Conservation (phyloP, 1,140 invertebrate genomes). For the Drosophila oshimai region DNA sequence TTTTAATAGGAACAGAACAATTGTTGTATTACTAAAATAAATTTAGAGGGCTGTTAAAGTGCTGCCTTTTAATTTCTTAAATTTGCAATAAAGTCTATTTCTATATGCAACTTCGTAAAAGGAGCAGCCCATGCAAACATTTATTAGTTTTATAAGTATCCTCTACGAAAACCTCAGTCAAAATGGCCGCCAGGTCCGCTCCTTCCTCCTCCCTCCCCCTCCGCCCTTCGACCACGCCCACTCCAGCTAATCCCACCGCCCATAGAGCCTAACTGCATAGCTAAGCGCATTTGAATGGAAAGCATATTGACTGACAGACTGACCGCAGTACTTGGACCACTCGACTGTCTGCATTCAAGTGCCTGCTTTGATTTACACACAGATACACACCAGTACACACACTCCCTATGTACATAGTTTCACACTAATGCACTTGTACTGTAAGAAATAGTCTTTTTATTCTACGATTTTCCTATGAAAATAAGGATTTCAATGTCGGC, state of each 20-base stretch:
- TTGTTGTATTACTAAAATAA: too few relatives aligned
- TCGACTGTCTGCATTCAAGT: constrained; percentile 73
- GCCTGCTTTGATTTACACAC: constrained; percentile 54
- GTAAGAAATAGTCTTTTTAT: too few relatives aligned
- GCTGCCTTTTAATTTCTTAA: neutral
- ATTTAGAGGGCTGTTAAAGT: too few relatives aligned
- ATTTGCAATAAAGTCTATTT: neutral
- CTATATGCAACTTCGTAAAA: neutral
- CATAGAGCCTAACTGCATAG: constrained; percentile 47
- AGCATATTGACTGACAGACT: constrained; percentile 49
- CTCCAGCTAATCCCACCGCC: constrained; percentile 7
- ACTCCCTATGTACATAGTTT: neutral
- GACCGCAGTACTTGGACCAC: constrained; percentile 63
- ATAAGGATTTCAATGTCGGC: too few relatives aligned
- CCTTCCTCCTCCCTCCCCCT: too few relatives aligned
- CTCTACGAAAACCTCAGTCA: constrained; percentile 32
- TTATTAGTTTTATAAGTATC: constrained; percentile 34
- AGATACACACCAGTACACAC: neutral
- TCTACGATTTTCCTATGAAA: too few relatives aligned
- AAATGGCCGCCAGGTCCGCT: constrained; percentile 53
- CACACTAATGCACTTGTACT: neutral
- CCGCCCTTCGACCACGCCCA: neutral
- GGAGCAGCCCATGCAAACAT: neutral
- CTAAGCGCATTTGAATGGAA: constrained; percentile 65
- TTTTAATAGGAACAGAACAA: too few relatives aligned